Evolutionary conservation across 1,140 invertebrate species (phyloP), one percentile per base, ranked within the genome.

Genomic region (Dendrolimus punctatus): DNA sequence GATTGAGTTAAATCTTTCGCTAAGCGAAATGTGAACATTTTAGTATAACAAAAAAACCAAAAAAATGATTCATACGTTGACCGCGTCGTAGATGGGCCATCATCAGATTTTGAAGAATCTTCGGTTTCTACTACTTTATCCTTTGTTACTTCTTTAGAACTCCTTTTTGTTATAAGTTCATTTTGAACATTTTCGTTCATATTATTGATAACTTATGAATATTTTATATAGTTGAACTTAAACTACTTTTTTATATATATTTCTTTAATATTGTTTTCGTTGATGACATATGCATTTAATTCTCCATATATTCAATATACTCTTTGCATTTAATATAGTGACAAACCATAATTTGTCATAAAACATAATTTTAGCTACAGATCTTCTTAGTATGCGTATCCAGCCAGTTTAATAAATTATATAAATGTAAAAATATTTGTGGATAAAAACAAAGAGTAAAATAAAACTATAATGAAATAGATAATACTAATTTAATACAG

Each of bases 401-500:
- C 23, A 23, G 23, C 23, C 23, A 23, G 23, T 23, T 23, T 23
- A 23, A 23, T 23, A 23, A 23, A 23, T 23, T 23, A 23, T 23
- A 23, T 23, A 2, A 23, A 23, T 23, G 1, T 23, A 23, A 23
- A 23, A 23, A 23, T 23, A 23, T 23, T 23, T 23, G 23, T 23
- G 23, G 23, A 23, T 23, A 23, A 23, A 1, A 23, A 23, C 23
- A 23, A 23, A 23, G 7, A 39, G 49, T n/a, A 41, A 46, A 74
- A 50, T 67, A 51, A 75, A 78, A 80, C 64, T 62, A 46, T 7
- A 64, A 61, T 74, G 64, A 60, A 64, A 9, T 37, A 70, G 67
- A 68, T 80, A 75, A 73, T 73, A 75, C 78, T 85, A 83, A 68
- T 80, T 80, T 83, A 83, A 82, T 83, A 81, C 73, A 83, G 59